Evolutionary conservation across 2,888 invertebrate genomes (phyloP), one percentile per base, ranked within the genome.

Genomic region (Pteria penguin): DNA sequence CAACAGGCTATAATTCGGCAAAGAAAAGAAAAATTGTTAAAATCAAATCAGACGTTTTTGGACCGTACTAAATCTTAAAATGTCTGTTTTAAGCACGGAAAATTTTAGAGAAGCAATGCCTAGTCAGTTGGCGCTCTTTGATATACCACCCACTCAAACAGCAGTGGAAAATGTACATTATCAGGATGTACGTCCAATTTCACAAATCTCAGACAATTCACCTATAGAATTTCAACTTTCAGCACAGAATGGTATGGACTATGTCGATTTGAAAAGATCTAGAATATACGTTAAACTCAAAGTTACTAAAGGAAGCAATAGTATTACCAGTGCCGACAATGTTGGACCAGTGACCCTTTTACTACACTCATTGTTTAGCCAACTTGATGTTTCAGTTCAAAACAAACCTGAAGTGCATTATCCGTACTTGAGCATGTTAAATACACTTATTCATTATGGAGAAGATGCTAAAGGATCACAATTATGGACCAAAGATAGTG

Each of bases 241-340:
- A 26, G 65, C 69, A 26, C 75, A 79, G 67, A 72, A 79, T 67
- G 72, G 75, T 3, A 76, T 72, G 72, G 79, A 79, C 57, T 79
- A 76, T 24, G 26, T 72, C 14, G 79, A 79, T 36, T 14, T 79
- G 52, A 79, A 79, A 45, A 70, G 69, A 14, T 58, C 75, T 3
- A 31, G 45, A 57, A 29, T 75, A 18, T 78, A 68, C 18, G 61
- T 54, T 3, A 74, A 67, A 62, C n/a, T 75, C 18, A 75, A 74
- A 36, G 71, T 74, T n/a, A 24, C 11, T 14, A 78, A 78, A 55
- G 62, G 55, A 26, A 71, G 71, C 8, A 27, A 32, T 22, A 57
- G 29, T 11, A 33, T 80, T 29, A 18, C 32, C 22, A 1, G n/a
- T 32, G 14, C 29, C 8, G 71, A 71, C 5, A 36, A 62, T 24